These are phyloP conservation scores for Geophilus truncorum DNA, from an alignment of 2,888 invertebrate genomes.

Conservation along the genomic window DNA sequence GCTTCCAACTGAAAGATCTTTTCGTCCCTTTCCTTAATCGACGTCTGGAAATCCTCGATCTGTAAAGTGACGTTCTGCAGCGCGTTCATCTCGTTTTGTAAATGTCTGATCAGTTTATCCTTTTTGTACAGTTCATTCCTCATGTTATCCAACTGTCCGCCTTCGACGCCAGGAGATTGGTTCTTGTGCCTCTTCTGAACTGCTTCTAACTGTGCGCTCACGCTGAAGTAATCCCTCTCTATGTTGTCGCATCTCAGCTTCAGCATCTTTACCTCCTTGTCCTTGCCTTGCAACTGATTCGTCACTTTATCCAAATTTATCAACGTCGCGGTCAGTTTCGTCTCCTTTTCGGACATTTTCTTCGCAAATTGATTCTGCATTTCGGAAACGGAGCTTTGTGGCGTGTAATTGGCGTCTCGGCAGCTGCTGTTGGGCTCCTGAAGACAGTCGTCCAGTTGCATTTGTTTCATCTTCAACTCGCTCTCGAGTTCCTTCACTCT, in stretches of 20 bases:
- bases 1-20: constrained; percentile 18
- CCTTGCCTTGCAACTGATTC: background rate
- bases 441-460: constrained; percentile 14
- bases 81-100: constrained; percentile 2
- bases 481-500: background rate
- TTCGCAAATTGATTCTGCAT: background rate
- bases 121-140: constrained; percentile 19
- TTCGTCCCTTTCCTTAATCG: constrained; percentile 22
- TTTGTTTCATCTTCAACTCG: constrained; percentile 7
- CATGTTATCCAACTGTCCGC: background rate
- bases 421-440: background rate
- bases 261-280: background rate
- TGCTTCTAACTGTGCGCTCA: background rate
- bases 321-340: background rate
- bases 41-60: background rate
- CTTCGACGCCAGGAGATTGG: background rate
- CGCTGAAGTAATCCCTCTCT: background rate
- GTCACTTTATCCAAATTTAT: background rate
- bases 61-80: background rate
- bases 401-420: background rate
- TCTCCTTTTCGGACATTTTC: constrained; percentile 20
- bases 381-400: background rate
- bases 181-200: background rate
- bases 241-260: background rate
- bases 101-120: constrained; percentile 25